Percentiles rank a stretch among this genome's conserved stretches.
phyloP scores from a whole-genome alignment of 2,113 vertebrate genomes.

The Zosterops lateralis region DNA sequence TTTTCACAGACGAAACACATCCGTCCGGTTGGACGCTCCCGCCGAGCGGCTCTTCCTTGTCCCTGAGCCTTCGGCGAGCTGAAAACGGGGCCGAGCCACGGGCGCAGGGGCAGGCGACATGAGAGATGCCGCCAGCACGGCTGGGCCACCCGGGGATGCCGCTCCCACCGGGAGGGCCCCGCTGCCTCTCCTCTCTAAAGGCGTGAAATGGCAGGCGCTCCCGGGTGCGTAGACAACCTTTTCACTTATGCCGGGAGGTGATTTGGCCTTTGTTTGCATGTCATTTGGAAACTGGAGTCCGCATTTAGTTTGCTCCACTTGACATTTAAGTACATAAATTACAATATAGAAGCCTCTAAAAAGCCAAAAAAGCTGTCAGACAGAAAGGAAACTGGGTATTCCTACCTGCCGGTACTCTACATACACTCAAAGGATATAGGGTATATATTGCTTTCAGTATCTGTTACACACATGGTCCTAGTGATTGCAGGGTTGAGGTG shows the following conservation, averaged over 20 bases:
- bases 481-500: rapidly evolving
- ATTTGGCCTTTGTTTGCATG: not conserved
- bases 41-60: not conserved
- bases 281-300: not conserved
- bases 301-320: not conserved
- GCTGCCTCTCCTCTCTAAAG: not conserved
- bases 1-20: not conserved
- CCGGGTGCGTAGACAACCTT: not conserved
- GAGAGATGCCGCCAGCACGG: rapidly evolving
- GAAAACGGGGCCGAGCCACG: rapidly evolving
- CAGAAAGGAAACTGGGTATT: not conserved
- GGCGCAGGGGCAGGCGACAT: rapidly evolving
- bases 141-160: rapidly evolving
- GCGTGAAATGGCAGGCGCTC: not conserved
- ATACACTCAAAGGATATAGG: not conserved
- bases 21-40: rapidly evolving
- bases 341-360: not conserved
- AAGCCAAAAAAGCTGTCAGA: not conserved
- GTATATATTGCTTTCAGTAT: not conserved
- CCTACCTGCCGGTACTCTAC: not conserved
- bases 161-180: rapidly evolving
- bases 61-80: rapidly evolving
- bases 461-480: no score
- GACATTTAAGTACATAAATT: not conserved
- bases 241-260: not conserved